Evolutionary conservation across 2,113 vertebrate species (phyloP).

Genomic region (Piprites chloris): DNA sequence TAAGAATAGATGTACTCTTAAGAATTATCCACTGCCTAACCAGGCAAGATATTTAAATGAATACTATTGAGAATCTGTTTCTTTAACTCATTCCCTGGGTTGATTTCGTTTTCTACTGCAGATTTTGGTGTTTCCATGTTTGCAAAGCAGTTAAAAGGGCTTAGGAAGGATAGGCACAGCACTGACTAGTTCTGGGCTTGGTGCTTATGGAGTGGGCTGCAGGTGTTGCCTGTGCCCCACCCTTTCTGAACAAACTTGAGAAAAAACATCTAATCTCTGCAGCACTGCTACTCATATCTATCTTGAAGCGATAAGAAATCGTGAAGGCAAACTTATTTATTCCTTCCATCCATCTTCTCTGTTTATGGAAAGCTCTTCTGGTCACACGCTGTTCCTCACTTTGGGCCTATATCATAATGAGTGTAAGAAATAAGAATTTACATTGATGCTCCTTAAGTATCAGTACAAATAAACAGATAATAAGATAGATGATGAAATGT

Average conservation of each 20-base stretch:
- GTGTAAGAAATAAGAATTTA: neutral
- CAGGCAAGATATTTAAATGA: neutral
- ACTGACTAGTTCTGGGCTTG: neutral
- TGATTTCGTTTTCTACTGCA: neutral
- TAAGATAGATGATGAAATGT: neutral
- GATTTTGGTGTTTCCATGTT: neutral
- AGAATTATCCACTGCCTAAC: neutral
- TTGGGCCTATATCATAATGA: rapidly evolving
- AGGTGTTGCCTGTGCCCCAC: neutral
- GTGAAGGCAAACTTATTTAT: neutral
- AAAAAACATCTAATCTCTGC: neutral
- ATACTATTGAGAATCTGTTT: neutral
- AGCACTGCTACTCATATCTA: rapidly evolving
- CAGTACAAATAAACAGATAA: neutral
- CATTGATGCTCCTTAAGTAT: rapidly evolving
- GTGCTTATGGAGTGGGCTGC: neutral
- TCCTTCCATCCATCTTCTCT: neutral
- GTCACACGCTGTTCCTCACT: neutral
- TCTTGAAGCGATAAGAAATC: neutral
- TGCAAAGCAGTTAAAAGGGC: neutral
- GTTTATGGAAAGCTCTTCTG: neutral
- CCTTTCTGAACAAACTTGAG: neutral
- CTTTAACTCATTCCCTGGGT: neutral
- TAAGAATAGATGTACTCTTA: neutral
- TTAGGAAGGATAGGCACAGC: neutral